Evolutionary conservation across 2,113 vertebrate genomes (phyloP), one percentile per base, ranked within the genome.

Genomic region (Lichenostomus cassidix): DNA sequence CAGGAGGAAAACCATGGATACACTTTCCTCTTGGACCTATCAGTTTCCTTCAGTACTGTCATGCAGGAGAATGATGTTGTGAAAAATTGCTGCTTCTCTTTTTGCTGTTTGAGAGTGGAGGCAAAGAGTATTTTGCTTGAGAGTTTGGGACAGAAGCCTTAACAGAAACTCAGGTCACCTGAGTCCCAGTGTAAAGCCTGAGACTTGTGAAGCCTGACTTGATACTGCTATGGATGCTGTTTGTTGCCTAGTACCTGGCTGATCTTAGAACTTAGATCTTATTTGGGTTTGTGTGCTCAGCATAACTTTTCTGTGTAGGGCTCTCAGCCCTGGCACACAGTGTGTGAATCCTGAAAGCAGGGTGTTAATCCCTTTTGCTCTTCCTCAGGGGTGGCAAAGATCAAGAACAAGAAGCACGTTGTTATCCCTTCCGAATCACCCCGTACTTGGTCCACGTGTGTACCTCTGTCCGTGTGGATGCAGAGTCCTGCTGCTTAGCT

Each of bases 401-500:
- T 68, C 79, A 96, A n/a, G 97, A 98, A 14, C 98, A 97, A 7
- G 98, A 98, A 96, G 97, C 95, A 37, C 95, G 59, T 55, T 98
- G 98, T 95, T 98, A 96, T 81, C 99, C 98, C 0, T 99, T 98
- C 96, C 97, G 98, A 52, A 97, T 99, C 89, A 98, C 98, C 12
- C 99, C 99, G 0, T 98, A 98, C 93, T 95, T 98, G 95, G 96
- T 99, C 82, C 98, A 97, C 2, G 96, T 99, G 29, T 97, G 94
- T 41, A 96, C 83, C 37, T 92, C 95, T 47, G 81, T 82, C 20
- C 87, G 92, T 3, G 90, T 73, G 12, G 98, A 98, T 71, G 89
- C 98, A 31, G 98, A 98, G 46, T 97, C 98, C 7, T 99, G 99
- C 93, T 99, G 99, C 58, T 95, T 99, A 52, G 97, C 97, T 5